Conservation (phyloP, 2,797 vertebrate genomes). For the Pitangus sulphuratus region DNA sequence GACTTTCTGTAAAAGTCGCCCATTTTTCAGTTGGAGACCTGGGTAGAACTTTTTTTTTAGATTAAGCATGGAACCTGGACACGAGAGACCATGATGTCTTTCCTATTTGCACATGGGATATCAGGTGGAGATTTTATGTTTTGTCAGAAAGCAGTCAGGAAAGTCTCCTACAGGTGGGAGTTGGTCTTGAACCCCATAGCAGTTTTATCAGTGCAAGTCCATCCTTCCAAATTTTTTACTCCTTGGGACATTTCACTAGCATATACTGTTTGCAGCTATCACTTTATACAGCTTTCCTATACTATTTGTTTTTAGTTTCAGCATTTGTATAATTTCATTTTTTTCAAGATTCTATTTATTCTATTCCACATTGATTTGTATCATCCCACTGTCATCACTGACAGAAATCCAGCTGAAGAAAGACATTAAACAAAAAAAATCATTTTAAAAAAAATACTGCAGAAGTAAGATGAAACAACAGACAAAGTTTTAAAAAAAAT, state of each 20-base stretch:
- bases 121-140: not conserved
- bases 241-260: not conserved
- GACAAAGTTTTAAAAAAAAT: not conserved
- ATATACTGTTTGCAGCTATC: not conserved
- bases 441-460: not conserved
- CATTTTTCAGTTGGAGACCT: not conserved
- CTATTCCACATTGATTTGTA: not conserved
- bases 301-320: not conserved
- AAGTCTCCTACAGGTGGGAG: not conserved
- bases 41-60: not conserved
- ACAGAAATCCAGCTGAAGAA: not conserved
- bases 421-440: not conserved
- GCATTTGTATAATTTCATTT: not conserved
- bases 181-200: not conserved
- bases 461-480: not conserved
- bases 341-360: not conserved
- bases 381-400: not conserved
- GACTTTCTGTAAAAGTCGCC: not conserved
- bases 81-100: not conserved
- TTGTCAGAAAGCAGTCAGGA: not conserved
- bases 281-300: not conserved
- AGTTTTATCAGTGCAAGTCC: not conserved
- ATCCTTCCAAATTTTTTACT: not conserved
- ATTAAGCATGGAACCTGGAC: not conserved
- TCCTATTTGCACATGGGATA: fast-evolving